Conservation (phyloP, 2,888 invertebrate species). For the Stictocephala bisonia region DNA sequence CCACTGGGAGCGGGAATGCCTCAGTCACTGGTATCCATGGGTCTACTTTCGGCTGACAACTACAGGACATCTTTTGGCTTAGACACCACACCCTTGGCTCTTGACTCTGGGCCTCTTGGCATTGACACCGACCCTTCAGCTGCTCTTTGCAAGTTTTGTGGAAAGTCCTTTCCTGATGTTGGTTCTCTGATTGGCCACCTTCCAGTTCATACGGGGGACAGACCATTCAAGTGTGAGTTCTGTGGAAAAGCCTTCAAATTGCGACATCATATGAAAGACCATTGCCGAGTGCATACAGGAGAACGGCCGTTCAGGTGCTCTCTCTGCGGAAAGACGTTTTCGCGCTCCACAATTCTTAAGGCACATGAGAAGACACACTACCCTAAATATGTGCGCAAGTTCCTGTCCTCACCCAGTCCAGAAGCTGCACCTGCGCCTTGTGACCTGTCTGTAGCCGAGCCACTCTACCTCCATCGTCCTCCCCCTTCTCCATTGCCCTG, state of each 20-base stretch:
- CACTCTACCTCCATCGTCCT: conserved; percentile 56
- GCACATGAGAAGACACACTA: conserved; percentile 94
- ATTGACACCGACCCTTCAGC: conserved; percentile 68
- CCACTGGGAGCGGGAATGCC: conserved; percentile 68
- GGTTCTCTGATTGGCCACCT: conserved; percentile 88
- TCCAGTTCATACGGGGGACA: conserved; percentile 89
- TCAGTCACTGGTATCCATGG: conserved; percentile 64
- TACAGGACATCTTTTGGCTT: conserved; percentile 53
- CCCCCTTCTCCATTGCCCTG: conserved; percentile 57
- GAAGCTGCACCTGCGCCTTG: conserved; percentile 67
- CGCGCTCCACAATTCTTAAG: conserved; percentile 89
- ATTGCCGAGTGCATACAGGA: conserved; percentile 92
- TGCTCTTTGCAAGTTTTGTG: conserved; percentile 92
- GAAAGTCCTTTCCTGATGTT: conserved; percentile 92
- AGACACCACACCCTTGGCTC: conserved; percentile 65
- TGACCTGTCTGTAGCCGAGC: conserved; percentile 52
- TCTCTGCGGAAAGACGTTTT: conserved; percentile 91
- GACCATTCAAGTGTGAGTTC: conserved; percentile 94
- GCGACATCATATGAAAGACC: conserved; percentile 94
- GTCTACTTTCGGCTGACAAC: conserved; percentile 63
- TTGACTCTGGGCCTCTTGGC: conserved; percentile 72
- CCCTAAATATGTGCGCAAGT: conserved; percentile 91
- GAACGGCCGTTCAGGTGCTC: conserved; percentile 91
- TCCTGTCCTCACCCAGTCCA: conserved; percentile 81
- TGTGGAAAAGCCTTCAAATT: conserved; percentile 94